Evolutionary conservation across 2,113 vertebrate genomes (phyloP).

Genomic region (Calonectris borealis): DNA sequence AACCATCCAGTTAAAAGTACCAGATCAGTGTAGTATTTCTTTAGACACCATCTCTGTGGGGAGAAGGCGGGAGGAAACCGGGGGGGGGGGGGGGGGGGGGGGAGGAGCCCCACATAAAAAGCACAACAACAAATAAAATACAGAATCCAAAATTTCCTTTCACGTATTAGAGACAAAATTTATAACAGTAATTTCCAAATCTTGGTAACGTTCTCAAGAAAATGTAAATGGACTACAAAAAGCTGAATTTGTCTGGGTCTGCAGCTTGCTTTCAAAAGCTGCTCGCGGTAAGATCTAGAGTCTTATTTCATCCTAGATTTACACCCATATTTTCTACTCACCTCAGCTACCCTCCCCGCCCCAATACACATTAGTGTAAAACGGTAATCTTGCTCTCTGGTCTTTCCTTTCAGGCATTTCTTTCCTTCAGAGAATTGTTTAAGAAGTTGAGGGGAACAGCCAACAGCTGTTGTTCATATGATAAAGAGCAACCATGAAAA

Average conservation of each 20-base stretch:
- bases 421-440: background rate
- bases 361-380: background rate
- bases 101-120: background rate
- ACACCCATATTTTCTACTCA: background rate
- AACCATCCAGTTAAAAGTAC: background rate
- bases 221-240: background rate
- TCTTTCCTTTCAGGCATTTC: background rate
- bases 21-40: background rate
- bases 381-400: background rate
- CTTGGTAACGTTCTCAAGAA: background rate
- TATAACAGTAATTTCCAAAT: background rate
- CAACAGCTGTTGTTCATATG: background rate
- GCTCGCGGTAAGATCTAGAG: background rate
- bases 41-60: background rate
- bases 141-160: background rate
- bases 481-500: background rate
- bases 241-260: background rate
- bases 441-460: background rate
- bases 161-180: background rate
- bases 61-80: fast-evolving
- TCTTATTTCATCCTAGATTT: background rate
- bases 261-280: background rate
- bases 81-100: no score
- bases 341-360: background rate
- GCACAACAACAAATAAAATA: background rate